Percentiles rank a stretch among this genome's conserved stretches.
These are phyloP conservation scores for Sebastolobus alascanus DNA, from an alignment of 2,797 vertebrate genomes.

Conservation along the genomic window DNA sequence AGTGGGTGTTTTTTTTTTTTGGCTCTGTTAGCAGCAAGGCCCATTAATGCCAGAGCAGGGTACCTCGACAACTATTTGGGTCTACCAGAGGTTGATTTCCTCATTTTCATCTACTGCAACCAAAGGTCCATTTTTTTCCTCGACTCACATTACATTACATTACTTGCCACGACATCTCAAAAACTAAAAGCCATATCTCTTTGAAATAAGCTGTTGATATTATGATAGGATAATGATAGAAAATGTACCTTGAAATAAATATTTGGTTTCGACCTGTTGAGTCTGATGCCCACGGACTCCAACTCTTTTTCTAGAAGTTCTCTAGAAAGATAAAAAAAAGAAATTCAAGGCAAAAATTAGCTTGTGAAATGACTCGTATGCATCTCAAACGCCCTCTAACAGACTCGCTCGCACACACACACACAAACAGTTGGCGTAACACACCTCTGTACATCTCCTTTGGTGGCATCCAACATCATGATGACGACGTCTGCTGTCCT, in stretches of 20 bases:
- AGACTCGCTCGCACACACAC: neutral
- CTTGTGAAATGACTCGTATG: neutral
- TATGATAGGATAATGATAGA: neutral
- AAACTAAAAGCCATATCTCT: neutral
- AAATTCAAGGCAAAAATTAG: neutral
- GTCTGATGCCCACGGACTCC: constrained; percentile 97
- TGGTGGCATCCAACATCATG: constrained; percentile 99
- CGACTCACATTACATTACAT: neutral
- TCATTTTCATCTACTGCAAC: neutral
- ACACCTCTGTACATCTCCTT: constrained; percentile 97
- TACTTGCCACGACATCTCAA: neutral
- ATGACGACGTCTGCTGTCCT: constrained; percentile 97
- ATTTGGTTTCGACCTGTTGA: constrained; percentile 96
- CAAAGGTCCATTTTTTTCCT: no score
- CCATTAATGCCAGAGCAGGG: neutral
- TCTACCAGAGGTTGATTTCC: neutral
- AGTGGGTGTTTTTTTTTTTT: neutral
- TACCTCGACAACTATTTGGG: neutral
- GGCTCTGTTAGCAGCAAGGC: neutral
- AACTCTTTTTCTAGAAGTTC: constrained; percentile 95
- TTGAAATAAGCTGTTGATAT: neutral
- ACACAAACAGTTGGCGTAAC: neutral
- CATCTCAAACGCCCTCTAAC: neutral
- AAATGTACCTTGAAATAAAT: constrained; percentile 97
- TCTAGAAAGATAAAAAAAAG: constrained; percentile 72